A percentile compares a stretch with the other conserved stretches of the same genome.
Evolutionary conservation across 2,888 invertebrate genomes (phyloP).

Genomic region (Volucella zonaria): DNA sequence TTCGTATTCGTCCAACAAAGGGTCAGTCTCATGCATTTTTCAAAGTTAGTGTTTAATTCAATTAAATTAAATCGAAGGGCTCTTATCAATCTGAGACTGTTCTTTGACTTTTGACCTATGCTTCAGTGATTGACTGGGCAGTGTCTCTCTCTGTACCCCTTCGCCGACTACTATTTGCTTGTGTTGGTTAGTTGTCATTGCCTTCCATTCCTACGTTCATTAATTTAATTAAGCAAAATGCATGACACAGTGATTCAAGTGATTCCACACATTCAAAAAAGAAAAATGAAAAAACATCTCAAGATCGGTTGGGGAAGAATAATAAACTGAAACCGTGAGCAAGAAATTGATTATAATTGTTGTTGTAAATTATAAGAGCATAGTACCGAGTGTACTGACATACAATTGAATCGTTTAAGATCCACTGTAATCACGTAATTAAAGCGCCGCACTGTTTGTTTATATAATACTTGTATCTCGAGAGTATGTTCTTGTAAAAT

Average conservation of each 20-base stretch:
- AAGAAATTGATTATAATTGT: conserved; percentile 69
- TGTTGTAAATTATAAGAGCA: conserved; percentile 1
- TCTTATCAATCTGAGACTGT: conserved; percentile 58
- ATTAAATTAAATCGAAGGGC: conserved; percentile 61
- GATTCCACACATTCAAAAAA: conserved; percentile 29
- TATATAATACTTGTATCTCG: no score
- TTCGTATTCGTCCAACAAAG: conserved; percentile 6
- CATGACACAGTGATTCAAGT: conserved; percentile 67
- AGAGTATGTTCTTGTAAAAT: no score
- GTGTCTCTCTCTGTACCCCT: conserved; percentile 8
- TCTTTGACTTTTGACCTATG: conserved; percentile 62
- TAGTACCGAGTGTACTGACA: background rate
- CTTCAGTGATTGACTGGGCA: conserved; percentile 56
- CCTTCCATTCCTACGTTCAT: conserved; percentile 18
- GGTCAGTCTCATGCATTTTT: no score
- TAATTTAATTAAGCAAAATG: conserved; percentile 69
- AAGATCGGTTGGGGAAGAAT: conserved; percentile 38
- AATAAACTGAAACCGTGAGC: conserved; percentile 66
- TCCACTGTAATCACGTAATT: conserved; percentile 58
- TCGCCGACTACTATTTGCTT: conserved; percentile 5
- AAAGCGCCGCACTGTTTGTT: conserved; percentile 21
- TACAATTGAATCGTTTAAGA: conserved; percentile 68
- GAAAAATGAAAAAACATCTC: background rate
- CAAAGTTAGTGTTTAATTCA: conserved; percentile 36
- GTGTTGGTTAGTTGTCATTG: no score